Evolutionary conservation across 2,113 vertebrate species (phyloP), one percentile per base, ranked within the genome.

Genomic region (Telmatochromis bifrenatus): DNA sequence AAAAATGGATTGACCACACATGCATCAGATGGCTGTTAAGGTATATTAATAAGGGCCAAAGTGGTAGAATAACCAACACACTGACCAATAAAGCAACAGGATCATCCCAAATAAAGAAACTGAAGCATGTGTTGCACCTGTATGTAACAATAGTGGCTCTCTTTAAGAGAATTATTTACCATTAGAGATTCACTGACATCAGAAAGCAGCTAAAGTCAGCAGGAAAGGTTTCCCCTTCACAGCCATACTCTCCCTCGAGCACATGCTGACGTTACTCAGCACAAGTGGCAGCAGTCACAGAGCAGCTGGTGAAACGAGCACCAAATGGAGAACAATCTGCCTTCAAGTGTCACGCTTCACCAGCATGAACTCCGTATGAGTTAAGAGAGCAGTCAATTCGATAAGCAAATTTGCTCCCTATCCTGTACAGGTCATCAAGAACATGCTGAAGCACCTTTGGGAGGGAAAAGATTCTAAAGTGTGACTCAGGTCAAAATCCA

Each of bases 181-280:
- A 7, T 75, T 11, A 28, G 9, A 47, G 23, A 17, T 47, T 75
- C 70, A 5, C 14, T 77, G 15, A 77, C 42, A 49, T 28, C 70
- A 31, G 23, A 83, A 84, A 91, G 68, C 86, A 88, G 94, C 92
- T 79, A 85, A 84, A 49, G 81, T 94, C 93, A 91, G 91, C 92
- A 79, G 83, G 37, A 79, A 55, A 42, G 47, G 31, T 14, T 56
- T 86, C 65, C 82, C 42, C 90, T 7, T 70, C 84, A 86, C 88
- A 90, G 90, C 83, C 12, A 83, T 77, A 3, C 85, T 87, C 83
- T 88, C 91, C 75, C 90, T 87, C 56, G 11, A 88, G 80, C 93
- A 95, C 91, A 92, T 94, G 92, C 87, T 89, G 82, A 62, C 88
- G 87, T 93, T 88, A 90, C 83, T 95, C 94, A 89, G 89, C 90